Base-by-base conservation (phyloP, 2,797 vertebrate genomes). In the Pangasius krempfi region DNA sequence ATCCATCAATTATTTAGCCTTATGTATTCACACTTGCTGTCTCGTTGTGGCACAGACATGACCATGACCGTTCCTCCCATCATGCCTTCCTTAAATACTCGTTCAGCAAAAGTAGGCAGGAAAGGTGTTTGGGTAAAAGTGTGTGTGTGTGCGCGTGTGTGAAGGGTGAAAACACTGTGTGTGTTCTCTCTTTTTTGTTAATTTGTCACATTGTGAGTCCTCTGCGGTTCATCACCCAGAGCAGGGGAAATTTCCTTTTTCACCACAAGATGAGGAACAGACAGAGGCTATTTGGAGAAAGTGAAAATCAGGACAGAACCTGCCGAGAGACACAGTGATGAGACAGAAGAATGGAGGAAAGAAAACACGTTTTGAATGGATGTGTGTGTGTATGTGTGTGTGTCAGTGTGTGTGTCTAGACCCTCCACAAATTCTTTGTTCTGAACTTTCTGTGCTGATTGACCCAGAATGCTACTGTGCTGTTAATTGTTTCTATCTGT, bases 201-300 rank as follows among this genome's bases (percentile, higher is more conserved):
- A 92, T 91, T 91, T 89, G 87, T 90, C 88, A 89, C 85, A 91
- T 91, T 92, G 92, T 91, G 88, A 91, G 88, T 78, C 75, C 79
- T 91, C 90, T 91, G 76, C 54, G 92, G 91, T 91, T 91, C 87
- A 91, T 68, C 58, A 89, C 79, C 62, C 85, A 91, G 76, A 84
- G 25, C 72, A 86, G 44, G 89, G 73, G 85, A 86, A 92, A 44
- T 88, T 87, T 89, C 91, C 89, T 91, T 92, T 93, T 89, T 89
- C 89, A 85, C 86, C 54, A 75, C 88, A 84, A 92, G 90, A 88
- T 88, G 86, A 84, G 66, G 64, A 37, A 0, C 16, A 81, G 64
- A 89, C 84, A 80, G 66, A 56, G 58, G 27, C 93, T 95, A 93
- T 95, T 95, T 95, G 88, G 89, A 92, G 90, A 92, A 87, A 86